Evolutionary conservation across 2,113 vertebrate species (phyloP).

Genomic region (Poecile atricapillus): DNA sequence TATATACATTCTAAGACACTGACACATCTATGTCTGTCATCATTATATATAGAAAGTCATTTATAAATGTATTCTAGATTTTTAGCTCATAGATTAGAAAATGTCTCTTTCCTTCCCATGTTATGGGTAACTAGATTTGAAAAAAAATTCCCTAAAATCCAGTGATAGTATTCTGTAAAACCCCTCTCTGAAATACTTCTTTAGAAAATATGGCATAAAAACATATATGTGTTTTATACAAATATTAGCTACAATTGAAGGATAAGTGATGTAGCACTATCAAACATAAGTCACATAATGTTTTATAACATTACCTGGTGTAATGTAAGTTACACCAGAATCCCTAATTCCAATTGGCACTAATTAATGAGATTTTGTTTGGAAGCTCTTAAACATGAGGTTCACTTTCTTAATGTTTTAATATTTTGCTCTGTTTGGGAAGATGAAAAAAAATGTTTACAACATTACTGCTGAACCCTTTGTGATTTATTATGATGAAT

Average conservation of each 20-base stretch:
- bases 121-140: not conserved
- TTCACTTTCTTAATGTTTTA: not conserved
- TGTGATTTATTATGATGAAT: not conserved
- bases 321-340: not conserved
- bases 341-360: not conserved
- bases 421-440: not conserved
- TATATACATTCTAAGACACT: not conserved
- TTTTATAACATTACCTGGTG: no score
- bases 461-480: not conserved
- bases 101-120: not conserved
- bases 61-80: not conserved
- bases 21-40: not conserved
- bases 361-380: not conserved
- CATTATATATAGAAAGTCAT: not conserved
- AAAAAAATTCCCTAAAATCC: not conserved
- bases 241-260: not conserved
- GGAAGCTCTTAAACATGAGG: not conserved
- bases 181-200: not conserved
- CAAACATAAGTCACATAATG: no score
- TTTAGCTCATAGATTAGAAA: not conserved
- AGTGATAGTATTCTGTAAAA: not conserved
- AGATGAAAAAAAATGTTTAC: not conserved
- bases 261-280: not conserved
- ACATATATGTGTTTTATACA: not conserved
- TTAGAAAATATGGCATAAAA: not conserved